These are phyloP conservation scores for Alces alces DNA, from an alignment of 2,113 vertebrate genomes.

Conservation along the genomic window DNA sequence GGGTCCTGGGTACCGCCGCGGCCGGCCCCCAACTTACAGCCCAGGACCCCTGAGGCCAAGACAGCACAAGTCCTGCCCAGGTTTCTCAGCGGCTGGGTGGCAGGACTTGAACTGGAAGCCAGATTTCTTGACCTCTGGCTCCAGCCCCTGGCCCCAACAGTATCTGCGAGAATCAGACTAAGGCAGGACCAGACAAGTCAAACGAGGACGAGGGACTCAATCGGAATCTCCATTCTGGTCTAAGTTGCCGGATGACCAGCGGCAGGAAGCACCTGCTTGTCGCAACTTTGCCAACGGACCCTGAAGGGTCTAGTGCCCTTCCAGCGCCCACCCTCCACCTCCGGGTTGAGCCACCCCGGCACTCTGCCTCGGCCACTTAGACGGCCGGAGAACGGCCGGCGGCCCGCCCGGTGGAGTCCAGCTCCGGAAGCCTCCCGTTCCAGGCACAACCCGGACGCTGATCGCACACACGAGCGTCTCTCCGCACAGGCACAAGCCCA, in stretches of 20 bases:
- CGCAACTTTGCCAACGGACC: too few relatives aligned
- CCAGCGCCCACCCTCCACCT: not conserved
- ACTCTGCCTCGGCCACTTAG: not conserved
- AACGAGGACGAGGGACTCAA: not conserved
- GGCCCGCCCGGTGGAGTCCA: not conserved
- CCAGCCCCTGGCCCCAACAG: not conserved
- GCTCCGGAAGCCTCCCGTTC: not conserved
- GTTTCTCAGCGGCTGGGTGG: not conserved
- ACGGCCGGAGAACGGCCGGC: not conserved
- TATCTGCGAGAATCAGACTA: not conserved
- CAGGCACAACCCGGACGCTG: rapidly evolving
- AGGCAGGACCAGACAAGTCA: not conserved
- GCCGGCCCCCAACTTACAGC: not conserved
- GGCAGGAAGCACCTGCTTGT: not conserved
- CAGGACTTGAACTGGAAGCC: not conserved
- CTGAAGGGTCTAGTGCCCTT: not conserved
- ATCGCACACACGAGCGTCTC: rapidly evolving
- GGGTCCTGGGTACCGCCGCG: not conserved
- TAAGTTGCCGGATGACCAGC: not conserved
- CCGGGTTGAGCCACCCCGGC: not conserved
- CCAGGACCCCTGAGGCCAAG: not conserved
- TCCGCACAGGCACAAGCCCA: not conserved
- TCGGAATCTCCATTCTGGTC: not conserved
- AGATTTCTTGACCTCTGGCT: not conserved
- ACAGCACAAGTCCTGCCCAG: not conserved